Base-by-base conservation (phyloP, 2,888 invertebrate species). In the Proisotoma minuta region DNA sequence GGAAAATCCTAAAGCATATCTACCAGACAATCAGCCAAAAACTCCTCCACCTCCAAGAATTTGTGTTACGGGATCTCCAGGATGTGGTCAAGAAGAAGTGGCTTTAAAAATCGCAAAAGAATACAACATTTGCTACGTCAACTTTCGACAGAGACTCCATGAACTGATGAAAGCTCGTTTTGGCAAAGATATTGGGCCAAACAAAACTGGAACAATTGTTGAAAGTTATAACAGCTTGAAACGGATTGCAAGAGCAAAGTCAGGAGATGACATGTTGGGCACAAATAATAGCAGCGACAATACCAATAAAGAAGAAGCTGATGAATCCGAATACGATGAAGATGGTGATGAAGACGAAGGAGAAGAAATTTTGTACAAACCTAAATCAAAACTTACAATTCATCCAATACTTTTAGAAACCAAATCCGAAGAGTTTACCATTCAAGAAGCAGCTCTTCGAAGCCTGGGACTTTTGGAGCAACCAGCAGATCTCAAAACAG, bases 51-150 rank as follows among this genome's bases (percentile, higher is more conserved):
- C 67, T 27, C 71, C 69, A 5, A 29, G 69, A 20, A 69, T 71
- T 40, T 71, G 71, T 28, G 60, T 71, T 4, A 71, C 71, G n/a
- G 71, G 70, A 2, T 59, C 67, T 15, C 71, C 71, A 27, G 69
- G 67, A 5, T 65, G 66, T 51, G 60, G 64, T 4, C 69, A 71
- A 58, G 64, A 64, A 22, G 67, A 67, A 57, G 64, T 71, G 15
- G 15, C 8, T 34, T 34, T 10, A 34, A 34, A 62, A 27, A 10
- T 71, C 24, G 50, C 63, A 5, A 62, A 64, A 40, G 59, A 68
- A 50, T 64, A 56, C 34, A 62, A 60, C 4, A 57, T 69, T n/a
- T 68, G 62, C 57, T 71, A 53, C 34, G 23, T 71, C 34, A 69
- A 68, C 51, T 71, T 71, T 27, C 60, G 71, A 2, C 61, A 71